Evolutionary conservation across 2,888 invertebrate genomes (phyloP), one percentile per base, ranked within the genome.

Genomic region (Chrysotoxum bicinctum): DNA sequence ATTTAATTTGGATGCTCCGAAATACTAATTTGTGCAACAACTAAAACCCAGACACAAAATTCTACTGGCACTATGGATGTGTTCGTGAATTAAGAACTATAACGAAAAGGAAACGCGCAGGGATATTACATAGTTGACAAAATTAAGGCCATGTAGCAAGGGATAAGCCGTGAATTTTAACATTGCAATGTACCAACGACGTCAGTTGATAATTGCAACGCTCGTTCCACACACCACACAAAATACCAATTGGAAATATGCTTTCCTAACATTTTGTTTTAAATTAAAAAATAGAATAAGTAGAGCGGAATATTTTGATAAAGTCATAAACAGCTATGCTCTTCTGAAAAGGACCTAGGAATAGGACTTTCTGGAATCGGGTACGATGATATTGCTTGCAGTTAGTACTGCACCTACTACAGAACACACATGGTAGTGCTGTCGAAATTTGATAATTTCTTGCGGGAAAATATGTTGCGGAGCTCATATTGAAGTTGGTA

Each of bases 1-100:
- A 85, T 85, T 85, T 81, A 85, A 85, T 85, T 85, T 58, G 52
- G 66, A 60, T 66, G 66, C 66, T 72, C 58, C 60, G 19, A 80
- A 85, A 85, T 73, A 76, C 60, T 68, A 60, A 80, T 84, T 80
- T 68, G 64, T 80, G 74, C 74, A 64, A 43, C 69, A 79, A 45
- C 74, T 45, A 66, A 66, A 72, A 72, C 30, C 32, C n/a, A 68
- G 54, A 48, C 32, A 35, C 56, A 66, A 66, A 64, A 64, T 64
- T 32, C 30, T 58, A 40, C 7, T 40, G 10, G n/a, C n/a, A n/a
- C n/a, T 21, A 35, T 43, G 23, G 21, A 23, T n/a, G 10, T 40
- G 2, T 40, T 21, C 16, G 16, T 14, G 19, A n/a, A 30, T 19
- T 1, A n/a, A 16, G 1, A 16, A 30, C 16, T 14, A 35, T 60